Evolutionary conservation across 2,888 invertebrate genomes (phyloP).

Genomic region (Campoplex capitator): DNA sequence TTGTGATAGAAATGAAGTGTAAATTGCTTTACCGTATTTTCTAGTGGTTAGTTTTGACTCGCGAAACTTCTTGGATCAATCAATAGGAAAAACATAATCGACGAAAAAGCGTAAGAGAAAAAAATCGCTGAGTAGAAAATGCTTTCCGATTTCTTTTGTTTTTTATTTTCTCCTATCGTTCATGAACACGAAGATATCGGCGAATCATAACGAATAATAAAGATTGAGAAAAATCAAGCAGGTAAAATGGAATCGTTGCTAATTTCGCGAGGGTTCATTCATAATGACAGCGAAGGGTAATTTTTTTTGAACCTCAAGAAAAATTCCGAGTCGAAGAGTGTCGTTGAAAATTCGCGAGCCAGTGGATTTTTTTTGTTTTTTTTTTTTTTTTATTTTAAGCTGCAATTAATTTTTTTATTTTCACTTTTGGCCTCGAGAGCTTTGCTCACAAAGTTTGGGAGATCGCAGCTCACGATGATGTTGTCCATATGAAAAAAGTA

Average conservation of each 20-base stretch:
- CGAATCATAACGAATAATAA: background rate
- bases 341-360: background rate
- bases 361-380: background rate
- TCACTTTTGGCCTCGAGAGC: background rate
- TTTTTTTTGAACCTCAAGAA: slow-evolving; percentile 40
- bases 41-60: no score
- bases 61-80: no score
- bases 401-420: background rate
- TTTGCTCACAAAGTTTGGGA: slow-evolving; percentile 4
- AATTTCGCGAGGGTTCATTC: slow-evolving; percentile 22
- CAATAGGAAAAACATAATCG: background rate
- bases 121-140: background rate
- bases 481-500: slow-evolving; percentile 2
- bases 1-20: no score
- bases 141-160: slow-evolving; percentile 2
- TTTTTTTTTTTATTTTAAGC: background rate
- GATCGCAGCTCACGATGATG: slow-evolving; percentile 23
- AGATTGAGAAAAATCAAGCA: background rate
- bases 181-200: slow-evolving; percentile 30
- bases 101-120: background rate
- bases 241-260: slow-evolving; percentile 3
- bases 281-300: slow-evolving; percentile 42
- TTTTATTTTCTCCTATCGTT: background rate
- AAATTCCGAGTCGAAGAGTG: slow-evolving; percentile 43
- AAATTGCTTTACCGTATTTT: no score